A percentile compares a stretch with the other conserved stretches of the same genome.
Evolutionary conservation across 2,888 invertebrate genomes (phyloP).

Genomic region (Drosophila prostipennis): DNA sequence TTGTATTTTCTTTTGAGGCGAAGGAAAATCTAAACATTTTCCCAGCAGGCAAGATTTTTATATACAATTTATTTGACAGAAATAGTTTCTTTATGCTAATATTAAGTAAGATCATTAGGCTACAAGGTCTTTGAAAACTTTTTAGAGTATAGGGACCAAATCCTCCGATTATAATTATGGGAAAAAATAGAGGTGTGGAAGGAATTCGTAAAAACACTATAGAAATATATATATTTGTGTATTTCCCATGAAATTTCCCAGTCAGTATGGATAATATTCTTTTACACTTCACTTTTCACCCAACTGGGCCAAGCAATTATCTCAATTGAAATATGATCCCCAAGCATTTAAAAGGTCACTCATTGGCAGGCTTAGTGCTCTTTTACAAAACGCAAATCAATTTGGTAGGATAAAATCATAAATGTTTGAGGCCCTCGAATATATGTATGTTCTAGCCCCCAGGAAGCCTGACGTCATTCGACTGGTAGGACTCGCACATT

Average conservation of each 20-base stretch:
- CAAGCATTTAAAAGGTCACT: constrained; percentile 21
- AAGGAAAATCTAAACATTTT: background rate
- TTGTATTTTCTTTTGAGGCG: background rate
- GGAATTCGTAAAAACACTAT: too few relatives aligned
- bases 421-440: constrained; percentile 21
- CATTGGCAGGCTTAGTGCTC: constrained; percentile 10
- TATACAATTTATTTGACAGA: background rate
- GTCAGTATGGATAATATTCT: background rate
- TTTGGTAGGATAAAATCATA: constrained; percentile 15
- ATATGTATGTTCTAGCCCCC: constrained; percentile 18
- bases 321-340: constrained; percentile 5
- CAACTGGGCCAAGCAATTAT: background rate
- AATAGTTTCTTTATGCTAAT: constrained; percentile 10
- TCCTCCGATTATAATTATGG: background rate
- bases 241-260: background rate
- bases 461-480: constrained; percentile 44
- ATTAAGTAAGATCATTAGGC: background rate
- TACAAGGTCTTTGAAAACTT: too few relatives aligned
- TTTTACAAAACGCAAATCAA: constrained; percentile 20
- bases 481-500: constrained; percentile 28
- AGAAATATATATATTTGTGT: background rate
- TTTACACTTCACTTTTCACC: background rate
- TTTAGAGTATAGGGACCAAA: background rate
- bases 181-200: background rate
- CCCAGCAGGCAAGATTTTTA: background rate